phyloP scores from a whole-genome alignment of 1,140 invertebrate species.

The Drosophila ogumai region DNA sequence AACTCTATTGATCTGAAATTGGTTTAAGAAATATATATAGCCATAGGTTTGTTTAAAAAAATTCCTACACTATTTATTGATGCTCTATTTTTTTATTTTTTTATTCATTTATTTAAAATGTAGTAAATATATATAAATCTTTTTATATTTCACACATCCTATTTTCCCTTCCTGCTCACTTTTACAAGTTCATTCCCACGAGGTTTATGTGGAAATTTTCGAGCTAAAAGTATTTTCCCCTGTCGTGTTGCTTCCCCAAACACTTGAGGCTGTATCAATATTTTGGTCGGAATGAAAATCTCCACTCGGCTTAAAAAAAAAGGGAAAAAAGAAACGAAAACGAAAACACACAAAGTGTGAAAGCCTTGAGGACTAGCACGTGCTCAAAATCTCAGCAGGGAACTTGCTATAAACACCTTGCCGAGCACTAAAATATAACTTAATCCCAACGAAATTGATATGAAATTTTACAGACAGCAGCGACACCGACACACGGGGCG shows the following conservation, averaged over 20 bases:
- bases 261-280: slow-evolving; percentile 66
- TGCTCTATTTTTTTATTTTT: no score
- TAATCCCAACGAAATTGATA: slow-evolving; percentile 79
- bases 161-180: background rate
- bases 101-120: no score
- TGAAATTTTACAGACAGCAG: slow-evolving; percentile 67
- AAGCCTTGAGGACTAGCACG: slow-evolving; percentile 72
- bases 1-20: no score
- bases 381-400: slow-evolving; percentile 73
- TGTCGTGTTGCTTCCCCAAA: slow-evolving; percentile 13
- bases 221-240: slow-evolving; percentile 16
- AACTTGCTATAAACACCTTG: slow-evolving; percentile 70
- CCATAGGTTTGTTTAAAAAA: no score
- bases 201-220: background rate
- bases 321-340: slow-evolving; percentile 1
- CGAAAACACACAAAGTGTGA: slow-evolving; percentile 59
- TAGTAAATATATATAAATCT: no score
- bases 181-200: slow-evolving; percentile 3
- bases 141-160: background rate
- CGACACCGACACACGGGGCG: slow-evolving; percentile 35
- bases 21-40: no score
- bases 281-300: slow-evolving; percentile 50
- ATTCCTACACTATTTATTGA: no score
- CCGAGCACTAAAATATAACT: slow-evolving; percentile 79
- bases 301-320: slow-evolving; percentile 40